Percentiles rank a stretch among this genome's conserved stretches.
These are phyloP conservation scores for Pygocentrus nattereri DNA, from an alignment of 2,797 vertebrate genomes.

Conservation along the genomic window DNA sequence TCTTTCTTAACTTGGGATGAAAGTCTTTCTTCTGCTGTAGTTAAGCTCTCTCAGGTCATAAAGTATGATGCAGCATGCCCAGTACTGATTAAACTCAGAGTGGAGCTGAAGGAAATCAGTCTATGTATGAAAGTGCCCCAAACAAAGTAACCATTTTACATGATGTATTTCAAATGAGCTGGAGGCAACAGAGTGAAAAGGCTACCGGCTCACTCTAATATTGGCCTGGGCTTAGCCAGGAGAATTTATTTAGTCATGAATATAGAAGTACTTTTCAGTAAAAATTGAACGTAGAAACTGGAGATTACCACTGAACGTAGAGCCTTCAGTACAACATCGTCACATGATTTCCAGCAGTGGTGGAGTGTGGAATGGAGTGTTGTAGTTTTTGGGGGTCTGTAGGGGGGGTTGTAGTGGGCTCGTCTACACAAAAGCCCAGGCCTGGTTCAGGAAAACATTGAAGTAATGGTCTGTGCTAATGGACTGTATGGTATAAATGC, in stretches of 20 bases:
- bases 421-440: too few relatives aligned
- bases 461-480: neutral
- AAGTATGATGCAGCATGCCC: neutral
- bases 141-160: neutral
- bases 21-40: neutral
- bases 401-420: too few relatives aligned
- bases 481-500: too few relatives aligned
- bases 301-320: neutral
- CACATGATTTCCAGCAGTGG: neutral
- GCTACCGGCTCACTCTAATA: neutral
- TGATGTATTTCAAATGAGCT: constrained; percentile 9
- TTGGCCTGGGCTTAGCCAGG: neutral
- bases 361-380: too few relatives aligned
- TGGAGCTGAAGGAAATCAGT: constrained; percentile 8
- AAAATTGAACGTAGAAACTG: neutral
- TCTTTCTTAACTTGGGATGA: neutral
- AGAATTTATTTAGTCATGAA: neutral
- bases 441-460: neutral
- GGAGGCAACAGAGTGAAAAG: neutral
- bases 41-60: neutral
- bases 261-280: neutral
- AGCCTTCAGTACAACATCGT: neutral
- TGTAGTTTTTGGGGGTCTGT: too few relatives aligned
- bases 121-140: neutral
- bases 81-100: neutral